Evolutionary conservation across 2,888 invertebrate species (phyloP).

Genomic region (Ditula angustiorana): DNA sequence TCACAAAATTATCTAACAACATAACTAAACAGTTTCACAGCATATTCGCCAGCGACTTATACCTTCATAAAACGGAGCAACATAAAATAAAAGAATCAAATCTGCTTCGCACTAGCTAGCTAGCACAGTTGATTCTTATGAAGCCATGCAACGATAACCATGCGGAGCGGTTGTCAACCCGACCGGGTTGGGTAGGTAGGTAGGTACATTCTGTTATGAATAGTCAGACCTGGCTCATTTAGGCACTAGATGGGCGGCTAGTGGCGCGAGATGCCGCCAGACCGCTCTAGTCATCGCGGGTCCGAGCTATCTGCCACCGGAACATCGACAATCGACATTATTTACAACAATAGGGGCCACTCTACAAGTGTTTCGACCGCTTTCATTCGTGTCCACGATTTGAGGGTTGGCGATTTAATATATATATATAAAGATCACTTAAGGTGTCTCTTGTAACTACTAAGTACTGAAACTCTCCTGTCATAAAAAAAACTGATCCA

Average conservation of each 20-base stretch:
- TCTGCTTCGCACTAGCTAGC: conserved; percentile 7
- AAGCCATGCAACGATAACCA: conserved; percentile 33
- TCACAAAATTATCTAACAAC: not conserved
- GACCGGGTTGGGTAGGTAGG: conserved; percentile 41
- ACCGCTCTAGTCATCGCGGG: conserved; percentile 84
- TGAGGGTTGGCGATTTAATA: no score
- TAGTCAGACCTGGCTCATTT: conserved; percentile 75
- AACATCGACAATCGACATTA: conserved; percentile 46
- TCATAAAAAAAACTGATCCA: no score
- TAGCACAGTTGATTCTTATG: conserved; percentile 14
- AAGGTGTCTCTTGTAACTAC: no score
- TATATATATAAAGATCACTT: no score
- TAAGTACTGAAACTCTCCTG: no score
- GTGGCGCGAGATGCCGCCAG: conserved; percentile 76
- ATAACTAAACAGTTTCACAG: not conserved
- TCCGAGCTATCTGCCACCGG: conserved; percentile 73
- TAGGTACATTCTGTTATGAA: conserved; percentile 55
- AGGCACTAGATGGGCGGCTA: conserved; percentile 72
- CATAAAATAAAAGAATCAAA: conserved; percentile 7
- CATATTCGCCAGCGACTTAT: not conserved
- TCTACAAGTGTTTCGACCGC: not conserved
- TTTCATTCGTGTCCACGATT: not conserved
- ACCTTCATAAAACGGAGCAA: conserved; percentile 23
- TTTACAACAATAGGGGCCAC: conserved; percentile 13
- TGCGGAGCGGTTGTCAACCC: conserved; percentile 2